These are phyloP conservation scores for Drosophila leontia DNA, from an alignment of 1,140 invertebrate genomes.

Conservation along the genomic window DNA sequence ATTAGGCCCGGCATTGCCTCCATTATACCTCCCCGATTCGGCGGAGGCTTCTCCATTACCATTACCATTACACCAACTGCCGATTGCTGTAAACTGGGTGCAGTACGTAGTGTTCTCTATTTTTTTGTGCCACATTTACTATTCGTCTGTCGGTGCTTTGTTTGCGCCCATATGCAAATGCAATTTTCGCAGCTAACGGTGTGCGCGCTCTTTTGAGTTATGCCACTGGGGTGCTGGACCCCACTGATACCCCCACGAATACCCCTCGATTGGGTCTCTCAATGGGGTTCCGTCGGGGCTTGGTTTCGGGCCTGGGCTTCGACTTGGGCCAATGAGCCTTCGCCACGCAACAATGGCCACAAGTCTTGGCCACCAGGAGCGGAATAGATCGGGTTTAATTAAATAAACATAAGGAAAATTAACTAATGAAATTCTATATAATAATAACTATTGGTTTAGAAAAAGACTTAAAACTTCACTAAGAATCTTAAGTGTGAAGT, in stretches of 20 bases:
- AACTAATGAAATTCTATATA: background rate
- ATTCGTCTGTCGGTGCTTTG: slow-evolving; percentile 61
- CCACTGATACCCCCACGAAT: background rate
- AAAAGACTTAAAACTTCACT: background rate
- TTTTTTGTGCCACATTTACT: slow-evolving; percentile 49
- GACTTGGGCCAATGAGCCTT: slow-evolving; percentile 76
- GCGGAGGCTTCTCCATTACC: slow-evolving; percentile 41
- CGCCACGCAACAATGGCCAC: slow-evolving; percentile 77
- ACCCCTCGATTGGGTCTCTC: background rate
- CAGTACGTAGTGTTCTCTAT: slow-evolving; percentile 36
- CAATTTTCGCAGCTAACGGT: slow-evolving; percentile 80
- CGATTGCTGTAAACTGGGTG: slow-evolving; percentile 70
- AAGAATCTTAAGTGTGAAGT: no score
- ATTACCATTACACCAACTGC: slow-evolving; percentile 48
- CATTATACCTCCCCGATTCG: slow-evolving; percentile 29
- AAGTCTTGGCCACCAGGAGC: slow-evolving; percentile 42
- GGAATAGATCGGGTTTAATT: slow-evolving; percentile 1
- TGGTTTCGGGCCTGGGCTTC: slow-evolving; percentile 4
- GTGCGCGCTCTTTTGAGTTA: slow-evolving; percentile 83
- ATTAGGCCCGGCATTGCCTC: slow-evolving; percentile 49
- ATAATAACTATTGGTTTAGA: background rate
- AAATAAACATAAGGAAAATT: background rate
- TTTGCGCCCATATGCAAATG: slow-evolving; percentile 80
- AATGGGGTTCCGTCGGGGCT: background rate
- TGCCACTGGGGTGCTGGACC: slow-evolving; percentile 44